phyloP scores from a whole-genome alignment of 2,797 vertebrate genomes.

The Darevskia mixta region DNA sequence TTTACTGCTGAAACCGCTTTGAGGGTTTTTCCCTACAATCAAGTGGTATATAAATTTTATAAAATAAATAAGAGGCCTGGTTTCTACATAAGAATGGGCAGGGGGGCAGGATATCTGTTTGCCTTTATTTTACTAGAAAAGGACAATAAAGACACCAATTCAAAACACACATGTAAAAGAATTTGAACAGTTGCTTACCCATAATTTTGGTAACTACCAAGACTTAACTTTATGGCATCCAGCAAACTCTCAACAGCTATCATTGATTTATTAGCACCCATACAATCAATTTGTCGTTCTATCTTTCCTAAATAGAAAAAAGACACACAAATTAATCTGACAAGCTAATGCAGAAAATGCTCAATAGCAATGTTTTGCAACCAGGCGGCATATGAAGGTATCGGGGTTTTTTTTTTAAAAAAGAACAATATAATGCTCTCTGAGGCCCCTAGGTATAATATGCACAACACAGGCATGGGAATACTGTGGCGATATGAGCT shows the following conservation, averaged over 20 bases:
- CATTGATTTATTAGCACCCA: slow-evolving; percentile 63
- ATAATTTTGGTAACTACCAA: slow-evolving; percentile 80
- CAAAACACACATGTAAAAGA: not conserved
- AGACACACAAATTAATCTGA: slow-evolving; percentile 34
- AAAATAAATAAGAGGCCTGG: not conserved
- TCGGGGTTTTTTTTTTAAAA: too few relatives aligned
- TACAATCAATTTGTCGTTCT: slow-evolving; percentile 73
- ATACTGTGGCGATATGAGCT: not conserved
- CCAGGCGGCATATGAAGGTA: too few relatives aligned
- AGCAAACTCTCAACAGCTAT: slow-evolving; percentile 75
- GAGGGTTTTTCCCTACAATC: too few relatives aligned
- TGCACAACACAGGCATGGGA: not conserved
- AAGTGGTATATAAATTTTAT: too few relatives aligned
- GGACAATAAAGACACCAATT: slow-evolving; percentile 1
- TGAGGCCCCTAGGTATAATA: not conserved
- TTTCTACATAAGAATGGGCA: not conserved
- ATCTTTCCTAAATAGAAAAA: slow-evolving; percentile 79
- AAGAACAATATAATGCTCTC: not conserved
- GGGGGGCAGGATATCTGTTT: not conserved
- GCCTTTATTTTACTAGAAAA: slow-evolving; percentile 5
- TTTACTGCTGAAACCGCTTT: not conserved
- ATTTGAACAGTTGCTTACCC: slow-evolving; percentile 75
- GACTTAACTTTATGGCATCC: slow-evolving; percentile 80
- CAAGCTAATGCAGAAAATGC: not conserved
- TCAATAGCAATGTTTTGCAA: too few relatives aligned